Conservation (phyloP, 2,888 invertebrate genomes). For the Blastobasis adustella region DNA sequence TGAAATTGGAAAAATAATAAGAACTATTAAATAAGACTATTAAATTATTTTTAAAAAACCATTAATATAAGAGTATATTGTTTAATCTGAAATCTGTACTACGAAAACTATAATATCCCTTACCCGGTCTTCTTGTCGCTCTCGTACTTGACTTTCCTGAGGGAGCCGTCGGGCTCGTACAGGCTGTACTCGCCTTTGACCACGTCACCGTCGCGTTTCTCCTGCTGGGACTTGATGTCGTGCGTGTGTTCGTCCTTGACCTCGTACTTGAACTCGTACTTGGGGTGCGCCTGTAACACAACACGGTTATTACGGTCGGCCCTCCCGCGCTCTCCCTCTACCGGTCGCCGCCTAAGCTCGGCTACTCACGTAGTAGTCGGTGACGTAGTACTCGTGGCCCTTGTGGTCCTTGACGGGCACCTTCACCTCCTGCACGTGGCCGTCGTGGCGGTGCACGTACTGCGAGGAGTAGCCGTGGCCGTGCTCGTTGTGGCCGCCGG, state of each 20-base stretch:
- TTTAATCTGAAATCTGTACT: too few relatives aligned
- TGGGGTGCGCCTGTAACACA: conserved; percentile 30
- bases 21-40: not conserved
- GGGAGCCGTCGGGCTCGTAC: conserved; percentile 29
- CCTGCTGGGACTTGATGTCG: conserved; percentile 33
- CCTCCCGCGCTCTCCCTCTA: not conserved
- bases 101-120: not conserved
- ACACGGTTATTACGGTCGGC: not conserved
- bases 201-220: conserved; percentile 30
- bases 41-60: not conserved
- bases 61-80: not conserved
- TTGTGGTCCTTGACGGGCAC: not conserved
- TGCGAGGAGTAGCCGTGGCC: conserved; percentile 27
- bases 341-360: not conserved
- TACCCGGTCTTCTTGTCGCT: conserved; percentile 38
- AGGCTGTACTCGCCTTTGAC: conserved; percentile 31
- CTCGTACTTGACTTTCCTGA: conserved; percentile 28
- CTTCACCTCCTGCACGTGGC: not conserved
- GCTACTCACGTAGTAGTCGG: not conserved
- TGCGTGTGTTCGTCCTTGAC: conserved; percentile 33
- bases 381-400: not conserved
- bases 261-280: conserved; percentile 32
- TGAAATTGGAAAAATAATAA: not conserved
- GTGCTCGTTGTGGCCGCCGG: conserved; percentile 25
- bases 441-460: not conserved